These are phyloP conservation scores for Cheirogaleus major DNA, from an alignment of 2,797 vertebrate genomes.

Conservation along the genomic window DNA sequence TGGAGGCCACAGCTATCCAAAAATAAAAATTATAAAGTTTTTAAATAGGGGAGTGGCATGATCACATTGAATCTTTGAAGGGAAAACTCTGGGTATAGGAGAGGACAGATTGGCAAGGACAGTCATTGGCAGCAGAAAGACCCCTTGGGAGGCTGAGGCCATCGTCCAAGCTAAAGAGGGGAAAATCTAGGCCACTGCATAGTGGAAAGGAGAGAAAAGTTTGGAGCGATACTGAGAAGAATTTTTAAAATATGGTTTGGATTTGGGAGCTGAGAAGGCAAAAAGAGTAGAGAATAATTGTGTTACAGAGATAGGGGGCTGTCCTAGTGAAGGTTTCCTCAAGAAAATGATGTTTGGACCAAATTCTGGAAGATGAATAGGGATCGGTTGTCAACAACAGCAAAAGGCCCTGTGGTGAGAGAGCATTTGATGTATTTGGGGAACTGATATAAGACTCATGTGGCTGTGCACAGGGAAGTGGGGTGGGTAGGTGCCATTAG, in stretches of 20 bases:
- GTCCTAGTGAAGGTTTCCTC: neutral
- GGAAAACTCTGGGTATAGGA: neutral
- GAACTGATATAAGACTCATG: neutral
- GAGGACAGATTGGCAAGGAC: neutral
- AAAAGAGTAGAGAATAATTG: neutral
- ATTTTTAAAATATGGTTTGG: neutral
- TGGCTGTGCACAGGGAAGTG: neutral
- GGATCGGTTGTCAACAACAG: neutral
- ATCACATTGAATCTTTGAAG: neutral
- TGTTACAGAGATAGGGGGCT: neutral
- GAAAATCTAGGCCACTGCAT: neutral
- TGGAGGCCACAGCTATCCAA: neutral
- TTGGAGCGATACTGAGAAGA: neutral
- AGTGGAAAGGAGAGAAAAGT: neutral
- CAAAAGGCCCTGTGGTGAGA: neutral
- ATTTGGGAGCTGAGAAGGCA: neutral
- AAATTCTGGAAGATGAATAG: neutral
- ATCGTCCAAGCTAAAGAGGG: neutral
- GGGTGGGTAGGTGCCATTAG: rapidly evolving
- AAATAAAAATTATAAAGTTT: neutral
- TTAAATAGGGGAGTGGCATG: neutral
- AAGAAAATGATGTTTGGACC: neutral
- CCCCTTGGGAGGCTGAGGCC: neutral
- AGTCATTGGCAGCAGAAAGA: neutral
- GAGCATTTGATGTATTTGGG: neutral